phyloP scores from a whole-genome alignment of 2,797 vertebrate genomes.

The Rhinatrema bivittatum region DNA sequence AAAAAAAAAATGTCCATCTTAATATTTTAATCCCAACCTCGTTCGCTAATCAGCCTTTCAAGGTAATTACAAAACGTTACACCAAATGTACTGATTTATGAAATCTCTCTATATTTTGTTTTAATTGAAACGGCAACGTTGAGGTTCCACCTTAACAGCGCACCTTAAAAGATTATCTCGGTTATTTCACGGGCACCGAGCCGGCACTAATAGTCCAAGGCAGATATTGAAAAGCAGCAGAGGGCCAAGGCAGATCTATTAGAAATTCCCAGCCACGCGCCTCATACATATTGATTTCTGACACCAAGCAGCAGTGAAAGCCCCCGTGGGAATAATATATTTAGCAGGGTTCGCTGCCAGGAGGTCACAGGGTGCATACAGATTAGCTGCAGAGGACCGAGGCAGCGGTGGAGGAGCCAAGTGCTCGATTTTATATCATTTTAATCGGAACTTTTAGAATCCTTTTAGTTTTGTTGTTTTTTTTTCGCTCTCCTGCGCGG shows the following conservation, averaged over 20 bases:
- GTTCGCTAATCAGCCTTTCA: conserved; percentile 38
- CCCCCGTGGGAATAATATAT: conserved; percentile 99
- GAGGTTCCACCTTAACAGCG: conserved; percentile 94
- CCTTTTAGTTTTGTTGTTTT: conserved; percentile 76
- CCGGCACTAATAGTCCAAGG: conserved; percentile 99
- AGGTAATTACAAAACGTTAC: conserved; percentile 34
- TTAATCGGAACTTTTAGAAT: conserved; percentile 79
- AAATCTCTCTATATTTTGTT: conserved; percentile 18
- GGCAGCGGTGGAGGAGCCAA: conserved; percentile 71
- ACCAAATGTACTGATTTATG: not conserved
- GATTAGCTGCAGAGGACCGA: conserved; percentile 93
- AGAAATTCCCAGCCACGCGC: conserved; percentile 99
- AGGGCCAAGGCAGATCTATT: conserved; percentile 98
- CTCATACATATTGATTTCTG: conserved; percentile 99
- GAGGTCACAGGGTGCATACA: conserved; percentile 98
- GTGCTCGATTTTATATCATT: conserved; percentile 78
- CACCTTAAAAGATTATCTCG: conserved; percentile 99
- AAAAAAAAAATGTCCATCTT: conserved; percentile 20
- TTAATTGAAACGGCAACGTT: conserved; percentile 70
- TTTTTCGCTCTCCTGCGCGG: conserved; percentile 64
- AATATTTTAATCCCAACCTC: conserved; percentile 46
- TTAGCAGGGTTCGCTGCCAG: conserved; percentile 97
- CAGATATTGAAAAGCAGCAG: conserved; percentile 99
- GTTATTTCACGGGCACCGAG: conserved; percentile 99
- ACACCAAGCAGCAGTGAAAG: conserved; percentile 99